These are phyloP conservation scores for Sebastolobus alascanus DNA, from an alignment of 2,797 vertebrate species.

Conservation along the genomic window DNA sequence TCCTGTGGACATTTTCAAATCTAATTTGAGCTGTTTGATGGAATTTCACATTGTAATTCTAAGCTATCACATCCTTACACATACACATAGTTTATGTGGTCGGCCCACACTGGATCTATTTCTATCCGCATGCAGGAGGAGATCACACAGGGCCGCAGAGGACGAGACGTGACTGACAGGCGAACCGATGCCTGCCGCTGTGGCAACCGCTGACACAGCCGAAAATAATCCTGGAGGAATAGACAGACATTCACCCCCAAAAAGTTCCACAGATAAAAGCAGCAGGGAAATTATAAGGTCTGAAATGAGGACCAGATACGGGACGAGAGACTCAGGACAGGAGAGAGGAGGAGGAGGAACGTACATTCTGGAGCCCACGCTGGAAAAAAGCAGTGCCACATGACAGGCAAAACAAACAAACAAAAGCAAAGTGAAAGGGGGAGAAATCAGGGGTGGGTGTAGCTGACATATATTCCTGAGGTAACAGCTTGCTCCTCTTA, in stretches of 20 bases:
- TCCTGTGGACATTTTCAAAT: constrained; percentile 4
- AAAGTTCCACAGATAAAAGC: constrained; percentile 57
- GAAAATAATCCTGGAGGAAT: constrained; percentile 61
- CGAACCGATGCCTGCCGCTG: constrained; percentile 67
- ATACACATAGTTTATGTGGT: constrained; percentile 13
- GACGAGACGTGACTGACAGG: constrained; percentile 59
- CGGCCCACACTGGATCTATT: constrained; percentile 32
- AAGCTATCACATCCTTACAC: constrained; percentile 21
- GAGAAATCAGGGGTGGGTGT: constrained; percentile 14
- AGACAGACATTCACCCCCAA: constrained; percentile 34
- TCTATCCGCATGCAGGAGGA: constrained; percentile 33
- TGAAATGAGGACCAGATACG: constrained; percentile 77
- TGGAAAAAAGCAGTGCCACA: constrained; percentile 62
- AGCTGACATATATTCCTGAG: constrained; percentile 45
- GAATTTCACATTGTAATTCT: constrained; percentile 11
- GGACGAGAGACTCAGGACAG: constrained; percentile 23
- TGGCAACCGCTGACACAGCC: constrained; percentile 71
- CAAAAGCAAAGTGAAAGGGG: constrained; percentile 31
- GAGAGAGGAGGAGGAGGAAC: not conserved
- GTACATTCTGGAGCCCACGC: constrained; percentile 22
- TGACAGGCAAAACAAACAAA: constrained; percentile 67
- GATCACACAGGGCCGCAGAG: constrained; percentile 31
- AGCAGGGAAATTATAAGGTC: constrained; percentile 70
- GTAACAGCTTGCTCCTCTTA: constrained; percentile 57
- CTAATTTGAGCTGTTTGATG: not conserved